A percentile compares a stretch with the other conserved stretches of the same genome.
phyloP scores from a whole-genome alignment of 2,797 vertebrate species.

The Oryzias sinensis region DNA sequence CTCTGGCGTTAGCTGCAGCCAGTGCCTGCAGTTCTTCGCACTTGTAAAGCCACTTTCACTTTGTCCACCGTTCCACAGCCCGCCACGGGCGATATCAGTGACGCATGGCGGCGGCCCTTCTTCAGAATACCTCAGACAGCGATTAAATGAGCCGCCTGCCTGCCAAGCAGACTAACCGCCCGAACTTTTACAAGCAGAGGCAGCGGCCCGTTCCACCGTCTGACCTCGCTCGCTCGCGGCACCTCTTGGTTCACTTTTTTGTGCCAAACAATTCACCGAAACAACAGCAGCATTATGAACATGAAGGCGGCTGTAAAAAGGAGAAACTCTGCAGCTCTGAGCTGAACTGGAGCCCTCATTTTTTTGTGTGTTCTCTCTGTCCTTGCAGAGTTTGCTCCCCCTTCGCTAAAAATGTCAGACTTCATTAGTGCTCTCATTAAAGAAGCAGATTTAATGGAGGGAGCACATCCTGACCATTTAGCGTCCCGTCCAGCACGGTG shows the following conservation, averaged over 20 bases:
- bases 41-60: slow-evolving; percentile 54
- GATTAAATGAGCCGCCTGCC: slow-evolving; percentile 42
- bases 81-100: slow-evolving; percentile 36
- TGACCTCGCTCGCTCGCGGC: slow-evolving; percentile 38
- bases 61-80: slow-evolving; percentile 45
- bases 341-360: slow-evolving; percentile 27
- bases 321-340: slow-evolving; percentile 24
- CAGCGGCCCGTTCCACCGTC: slow-evolving; percentile 26
- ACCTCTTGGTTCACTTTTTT: slow-evolving; percentile 65
- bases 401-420: slow-evolving; percentile 75
- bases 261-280: slow-evolving; percentile 45
- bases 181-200: slow-evolving; percentile 42
- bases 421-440: slow-evolving; percentile 73
- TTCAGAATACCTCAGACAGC: slow-evolving; percentile 38
- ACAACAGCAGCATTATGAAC: slow-evolving; percentile 47
- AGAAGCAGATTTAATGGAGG: slow-evolving; percentile 53
- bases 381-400: slow-evolving; percentile 44
- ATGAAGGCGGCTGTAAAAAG: slow-evolving; percentile 36
- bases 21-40: slow-evolving; percentile 36
- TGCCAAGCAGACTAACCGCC: slow-evolving; percentile 39
- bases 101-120: slow-evolving; percentile 42
- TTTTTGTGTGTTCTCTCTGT: slow-evolving; percentile 40
- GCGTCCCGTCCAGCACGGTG: not conserved
- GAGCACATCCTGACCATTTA: slow-evolving; percentile 6
- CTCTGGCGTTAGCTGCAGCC: slow-evolving; percentile 26